Percentiles rank a stretch among this genome's conserved stretches.
Conservation (phyloP, 2,888 invertebrate genomes). For the Ophion costatus region DNA sequence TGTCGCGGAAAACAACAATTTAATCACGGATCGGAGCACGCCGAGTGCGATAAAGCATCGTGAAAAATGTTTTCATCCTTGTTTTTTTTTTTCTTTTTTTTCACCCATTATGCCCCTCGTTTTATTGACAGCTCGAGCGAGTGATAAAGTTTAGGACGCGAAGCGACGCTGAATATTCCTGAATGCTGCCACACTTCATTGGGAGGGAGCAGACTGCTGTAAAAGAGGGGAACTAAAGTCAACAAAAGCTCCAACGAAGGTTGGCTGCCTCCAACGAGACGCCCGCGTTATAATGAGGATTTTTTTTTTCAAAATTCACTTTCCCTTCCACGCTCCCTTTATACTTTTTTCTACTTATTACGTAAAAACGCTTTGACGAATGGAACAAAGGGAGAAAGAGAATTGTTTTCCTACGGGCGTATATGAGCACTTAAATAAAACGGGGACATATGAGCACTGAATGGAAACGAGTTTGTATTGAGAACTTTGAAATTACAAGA, state of each 20-base stretch:
- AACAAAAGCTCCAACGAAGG: conserved; percentile 1
- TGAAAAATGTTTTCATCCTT: background rate
- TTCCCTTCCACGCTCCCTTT: conserved; percentile 6
- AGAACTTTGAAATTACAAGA: too few relatives aligned
- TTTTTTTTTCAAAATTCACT: conserved; percentile 25
- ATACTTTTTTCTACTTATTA: background rate
- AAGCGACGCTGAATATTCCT: conserved; percentile 15
- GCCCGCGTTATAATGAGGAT: conserved; percentile 6
- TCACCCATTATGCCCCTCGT: background rate
- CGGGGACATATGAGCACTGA: background rate
- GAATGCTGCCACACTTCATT: conserved; percentile 9
- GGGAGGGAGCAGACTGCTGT: conserved; percentile 23
- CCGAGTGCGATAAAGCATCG: background rate
- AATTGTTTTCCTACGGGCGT: background rate
- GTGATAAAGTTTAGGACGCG: background rate
- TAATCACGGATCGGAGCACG: background rate
- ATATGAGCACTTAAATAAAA: background rate
- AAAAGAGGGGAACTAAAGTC: conserved; percentile 26
- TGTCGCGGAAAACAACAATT: background rate
- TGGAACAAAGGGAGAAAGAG: background rate
- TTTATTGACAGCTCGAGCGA: conserved; percentile 2
- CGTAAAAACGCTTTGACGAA: background rate
- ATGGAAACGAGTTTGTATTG: too few relatives aligned
- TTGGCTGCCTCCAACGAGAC: background rate
- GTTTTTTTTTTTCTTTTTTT: background rate